Evolutionary conservation across 2,888 invertebrate species (phyloP), one percentile per base, ranked within the genome.

Genomic region (Colostygia pectinataria): DNA sequence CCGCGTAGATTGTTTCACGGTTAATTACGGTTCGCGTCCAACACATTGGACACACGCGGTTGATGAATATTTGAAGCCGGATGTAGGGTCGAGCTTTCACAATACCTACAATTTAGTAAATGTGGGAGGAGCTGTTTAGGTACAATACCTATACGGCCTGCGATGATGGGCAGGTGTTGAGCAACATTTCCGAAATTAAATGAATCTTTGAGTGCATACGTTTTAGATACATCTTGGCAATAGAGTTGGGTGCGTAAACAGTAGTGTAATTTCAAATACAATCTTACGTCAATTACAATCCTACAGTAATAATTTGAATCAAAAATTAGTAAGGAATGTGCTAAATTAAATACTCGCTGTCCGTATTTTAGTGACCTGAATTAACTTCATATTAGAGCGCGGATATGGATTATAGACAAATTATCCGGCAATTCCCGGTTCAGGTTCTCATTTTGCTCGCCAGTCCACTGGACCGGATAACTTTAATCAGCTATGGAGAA

Each of bases 401-500:
- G 36, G 39, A 27, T 37, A 45, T 37, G 40, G 28, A 43, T 37
- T 37, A 29, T 37, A 31, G 32, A 42, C 31, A 28, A 42, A 32
- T 48, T 31, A 32, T 39, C 33, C 33, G 34, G 39, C 29, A 36
- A 40, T 25, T 28, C 43, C 41, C 39, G 34, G 29, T 45, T 47
- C 57, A 66, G 66, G 78, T 41, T 42, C 73, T 74, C 66, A 66
- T 78, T 74, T 71, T 66, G 59, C 68, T 59, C 63, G 64, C 56
- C 70, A 61, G 72, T 61, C 68, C 77, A 79, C 56, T 62, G 66
- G 71, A 74, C 65, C 74, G 75, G 67, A 70, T 75, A 77, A 75
- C 77, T 80, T 82, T 79, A 80, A 83, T 84, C 80, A 73, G 72
- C 74, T 76, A 72, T 72, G 67, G 79, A 77, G 72, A 67, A 76